Evolutionary conservation across 2,113 vertebrate species (phyloP).

Genomic region (Aspidoscelis tigris): DNA sequence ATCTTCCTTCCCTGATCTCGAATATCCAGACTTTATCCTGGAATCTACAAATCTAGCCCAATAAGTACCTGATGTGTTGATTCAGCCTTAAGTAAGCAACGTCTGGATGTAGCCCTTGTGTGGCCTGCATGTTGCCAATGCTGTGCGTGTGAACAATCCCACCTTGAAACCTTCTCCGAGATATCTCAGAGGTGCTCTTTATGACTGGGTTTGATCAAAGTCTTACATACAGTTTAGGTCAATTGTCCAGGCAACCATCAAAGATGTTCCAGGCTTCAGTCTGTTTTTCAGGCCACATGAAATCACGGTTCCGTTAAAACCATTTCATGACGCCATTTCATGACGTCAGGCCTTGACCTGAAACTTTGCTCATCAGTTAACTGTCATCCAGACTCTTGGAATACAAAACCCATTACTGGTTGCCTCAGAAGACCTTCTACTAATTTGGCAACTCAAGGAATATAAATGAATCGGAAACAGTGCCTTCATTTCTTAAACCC

Average conservation of each 20-base stretch:
- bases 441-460: constrained; percentile 60
- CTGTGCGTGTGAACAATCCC: no score
- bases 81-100: no score
- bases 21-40: no score
- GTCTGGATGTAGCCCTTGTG: no score
- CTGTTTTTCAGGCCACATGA: neutral
- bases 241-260: neutral
- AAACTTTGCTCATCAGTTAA: neutral
- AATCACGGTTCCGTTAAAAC: neutral
- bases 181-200: no score
- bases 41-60: no score
- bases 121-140: no score
- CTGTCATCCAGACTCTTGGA: constrained; percentile 26
- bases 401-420: constrained; percentile 32
- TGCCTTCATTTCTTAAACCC: constrained; percentile 48
- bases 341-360: neutral
- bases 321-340: neutral
- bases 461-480: constrained; percentile 56
- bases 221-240: neutral
- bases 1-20: no score
- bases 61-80: no score
- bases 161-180: no score
- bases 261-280: neutral
- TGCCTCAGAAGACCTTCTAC: constrained; percentile 43
- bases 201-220: no score